These are phyloP conservation scores for Piaya cayana DNA, from an alignment of 2,113 vertebrate genomes.

Conservation along the genomic window DNA sequence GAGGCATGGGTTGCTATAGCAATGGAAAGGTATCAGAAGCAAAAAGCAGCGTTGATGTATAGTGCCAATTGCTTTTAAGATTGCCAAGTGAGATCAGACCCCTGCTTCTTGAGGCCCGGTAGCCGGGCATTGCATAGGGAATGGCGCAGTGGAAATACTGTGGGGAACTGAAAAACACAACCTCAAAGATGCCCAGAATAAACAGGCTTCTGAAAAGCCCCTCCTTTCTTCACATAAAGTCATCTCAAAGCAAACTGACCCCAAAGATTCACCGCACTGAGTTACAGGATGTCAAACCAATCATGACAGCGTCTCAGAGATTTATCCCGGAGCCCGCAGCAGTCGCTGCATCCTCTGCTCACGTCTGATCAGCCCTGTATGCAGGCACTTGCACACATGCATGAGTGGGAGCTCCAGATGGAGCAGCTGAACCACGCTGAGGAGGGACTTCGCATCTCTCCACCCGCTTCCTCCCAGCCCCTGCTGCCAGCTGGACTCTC, in stretches of 20 bases:
- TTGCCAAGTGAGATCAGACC: background rate
- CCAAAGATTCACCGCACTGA: background rate
- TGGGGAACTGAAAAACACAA: background rate
- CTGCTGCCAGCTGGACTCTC: conserved; percentile 24
- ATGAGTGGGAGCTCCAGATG: conserved; percentile 43
- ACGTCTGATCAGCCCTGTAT: background rate
- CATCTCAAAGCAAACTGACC: background rate
- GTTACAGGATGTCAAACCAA: background rate
- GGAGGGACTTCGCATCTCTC: background rate
- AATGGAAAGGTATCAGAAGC: conserved; percentile 30
- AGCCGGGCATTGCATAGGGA: background rate
- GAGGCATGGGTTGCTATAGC: conserved; percentile 40
- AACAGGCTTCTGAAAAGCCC: background rate
- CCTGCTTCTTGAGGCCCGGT: background rate
- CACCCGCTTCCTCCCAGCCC: background rate
- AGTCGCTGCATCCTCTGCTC: background rate
- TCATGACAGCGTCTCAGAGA: background rate
- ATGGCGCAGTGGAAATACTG: background rate
- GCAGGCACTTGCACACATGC: background rate
- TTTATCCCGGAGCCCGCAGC: background rate
- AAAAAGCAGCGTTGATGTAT: background rate
- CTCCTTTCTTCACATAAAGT: background rate
- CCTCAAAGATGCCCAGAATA: background rate
- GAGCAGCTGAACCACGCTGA: background rate
- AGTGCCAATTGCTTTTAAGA: background rate